A percentile compares a stretch with the other conserved stretches of the same genome.
Conservation (phyloP, 2,113 vertebrate genomes). For the Trogon surrucura region DNA sequence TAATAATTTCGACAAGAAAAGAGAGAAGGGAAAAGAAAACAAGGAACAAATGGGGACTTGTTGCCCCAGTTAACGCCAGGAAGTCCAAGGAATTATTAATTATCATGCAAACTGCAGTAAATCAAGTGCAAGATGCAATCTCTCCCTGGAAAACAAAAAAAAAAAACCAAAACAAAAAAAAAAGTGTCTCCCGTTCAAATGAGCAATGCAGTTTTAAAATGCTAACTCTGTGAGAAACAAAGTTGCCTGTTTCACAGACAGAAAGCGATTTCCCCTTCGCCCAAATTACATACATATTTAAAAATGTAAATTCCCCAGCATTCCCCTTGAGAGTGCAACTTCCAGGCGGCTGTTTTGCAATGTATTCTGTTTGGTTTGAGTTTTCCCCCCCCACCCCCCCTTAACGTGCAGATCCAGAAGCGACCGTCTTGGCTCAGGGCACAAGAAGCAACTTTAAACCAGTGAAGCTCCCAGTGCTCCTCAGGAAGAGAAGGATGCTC, state of each 20-base stretch:
- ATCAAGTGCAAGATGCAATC: not conserved
- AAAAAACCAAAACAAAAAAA: not conserved
- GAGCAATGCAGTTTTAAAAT: not conserved
- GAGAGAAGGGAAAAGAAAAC: constrained; percentile 1
- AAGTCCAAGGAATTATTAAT: constrained; percentile 13
- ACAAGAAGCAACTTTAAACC: not conserved
- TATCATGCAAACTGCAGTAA: not conserved
- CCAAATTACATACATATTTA: constrained; percentile 45
- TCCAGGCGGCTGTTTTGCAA: not conserved
- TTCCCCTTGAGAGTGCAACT: not conserved
- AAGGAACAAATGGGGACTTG: constrained; percentile 9
- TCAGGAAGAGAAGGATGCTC: not conserved
- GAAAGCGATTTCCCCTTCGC: not conserved
- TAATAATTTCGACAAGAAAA: not conserved
- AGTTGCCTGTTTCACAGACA: not conserved
- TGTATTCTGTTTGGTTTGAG: not conserved
- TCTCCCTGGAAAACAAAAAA: not conserved
- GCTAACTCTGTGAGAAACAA: constrained; percentile 8
- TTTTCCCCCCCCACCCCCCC: not conserved
- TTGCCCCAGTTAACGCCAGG: not conserved
- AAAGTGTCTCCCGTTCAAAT: not conserved
- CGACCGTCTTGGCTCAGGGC: not conserved
- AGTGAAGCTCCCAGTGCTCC: not conserved
- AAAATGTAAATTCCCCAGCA: constrained; percentile 40
- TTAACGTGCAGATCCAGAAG: not conserved